Conservation (phyloP, 2,113 vertebrate species). For the Gallinago jamesoni region DNA sequence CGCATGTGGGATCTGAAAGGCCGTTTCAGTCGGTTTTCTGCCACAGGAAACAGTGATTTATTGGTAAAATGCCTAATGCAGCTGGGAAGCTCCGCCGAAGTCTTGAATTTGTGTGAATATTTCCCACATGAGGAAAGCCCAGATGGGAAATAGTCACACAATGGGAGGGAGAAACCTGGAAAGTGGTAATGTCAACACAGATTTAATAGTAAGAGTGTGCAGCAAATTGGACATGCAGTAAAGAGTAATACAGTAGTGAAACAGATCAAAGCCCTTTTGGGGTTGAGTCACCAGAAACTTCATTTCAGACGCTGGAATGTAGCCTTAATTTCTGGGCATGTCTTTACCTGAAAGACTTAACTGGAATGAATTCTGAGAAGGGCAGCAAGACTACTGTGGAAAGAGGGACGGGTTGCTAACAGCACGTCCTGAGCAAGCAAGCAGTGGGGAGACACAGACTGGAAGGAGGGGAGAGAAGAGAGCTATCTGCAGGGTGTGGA, state of each 20-base stretch:
- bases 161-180: constrained; percentile 52
- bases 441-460: rapidly evolving
- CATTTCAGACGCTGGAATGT: neutral
- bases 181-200: constrained; percentile 37
- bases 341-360: constrained; percentile 22
- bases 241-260: constrained; percentile 38
- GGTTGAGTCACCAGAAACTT: constrained; percentile 35
- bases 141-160: constrained; percentile 62
- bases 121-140: constrained; percentile 57
- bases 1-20: constrained; percentile 39
- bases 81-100: constrained; percentile 48
- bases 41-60: constrained; percentile 62
- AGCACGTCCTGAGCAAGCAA: neutral
- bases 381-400: neutral
- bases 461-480: neutral
- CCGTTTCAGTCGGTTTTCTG: neutral
- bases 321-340: constrained; percentile 50
- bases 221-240: constrained; percentile 25
- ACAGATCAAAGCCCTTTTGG: neutral
- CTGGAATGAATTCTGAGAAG: constrained; percentile 23
- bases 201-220: constrained; percentile 43
- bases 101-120: constrained; percentile 55
- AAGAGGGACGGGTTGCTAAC: neutral
- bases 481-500: neutral
- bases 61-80: constrained; percentile 50